phyloP scores from a whole-genome alignment of 2,113 vertebrate genomes.

The Pedionomus torquatus region DNA sequence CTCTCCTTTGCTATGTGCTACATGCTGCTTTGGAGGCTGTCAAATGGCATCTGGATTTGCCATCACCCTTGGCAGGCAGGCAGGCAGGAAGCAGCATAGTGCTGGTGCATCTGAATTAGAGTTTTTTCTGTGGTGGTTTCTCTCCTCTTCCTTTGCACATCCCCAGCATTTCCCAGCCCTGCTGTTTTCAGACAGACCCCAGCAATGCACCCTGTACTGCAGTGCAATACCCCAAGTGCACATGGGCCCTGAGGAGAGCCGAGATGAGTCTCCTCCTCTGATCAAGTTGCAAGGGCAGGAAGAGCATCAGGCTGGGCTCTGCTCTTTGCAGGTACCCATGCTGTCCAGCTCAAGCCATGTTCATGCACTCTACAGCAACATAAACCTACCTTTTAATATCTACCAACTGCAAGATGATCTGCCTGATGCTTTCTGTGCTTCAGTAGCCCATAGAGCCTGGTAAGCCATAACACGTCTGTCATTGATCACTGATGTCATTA shows the following conservation, averaged over 20 bases:
- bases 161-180: rapidly evolving
- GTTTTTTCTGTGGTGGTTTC: background rate
- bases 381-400: background rate
- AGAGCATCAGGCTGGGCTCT: background rate
- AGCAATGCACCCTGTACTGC: rapidly evolving
- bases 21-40: background rate
- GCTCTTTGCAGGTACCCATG: background rate
- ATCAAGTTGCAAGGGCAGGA: background rate
- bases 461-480: rapidly evolving
- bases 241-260: background rate
- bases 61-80: background rate
- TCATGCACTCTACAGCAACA: background rate
- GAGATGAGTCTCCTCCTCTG: background rate
- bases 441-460: rapidly evolving
- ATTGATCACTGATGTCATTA: too few species aligned
- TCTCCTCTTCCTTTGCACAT: background rate
- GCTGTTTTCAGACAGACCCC: background rate
- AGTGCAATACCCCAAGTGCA: background rate
- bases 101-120: background rate
- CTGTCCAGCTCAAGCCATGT: background rate
- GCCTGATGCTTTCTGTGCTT: background rate
- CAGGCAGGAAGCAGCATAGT: rapidly evolving
- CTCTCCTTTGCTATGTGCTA: background rate
- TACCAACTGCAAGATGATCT: background rate
- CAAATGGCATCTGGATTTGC: background rate